Evolutionary conservation across 2,888 invertebrate genomes (phyloP).

Genomic region (Mermis nigrescens): DNA sequence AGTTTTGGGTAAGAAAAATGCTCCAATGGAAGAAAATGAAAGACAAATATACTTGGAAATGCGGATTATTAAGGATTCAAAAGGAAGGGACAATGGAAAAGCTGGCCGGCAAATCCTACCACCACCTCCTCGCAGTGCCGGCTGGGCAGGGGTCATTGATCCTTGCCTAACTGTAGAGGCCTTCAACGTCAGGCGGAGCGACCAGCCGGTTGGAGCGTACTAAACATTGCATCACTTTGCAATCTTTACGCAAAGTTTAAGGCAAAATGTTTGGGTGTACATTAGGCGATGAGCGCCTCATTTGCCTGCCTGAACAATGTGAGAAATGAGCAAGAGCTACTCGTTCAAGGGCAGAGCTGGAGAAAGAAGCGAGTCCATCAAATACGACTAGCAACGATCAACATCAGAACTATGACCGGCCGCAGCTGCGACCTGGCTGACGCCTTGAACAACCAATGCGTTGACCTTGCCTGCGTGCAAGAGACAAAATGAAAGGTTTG

Average conservation of each 20-base stretch:
- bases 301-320: background rate
- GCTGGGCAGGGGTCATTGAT: no score
- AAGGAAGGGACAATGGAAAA: no score
- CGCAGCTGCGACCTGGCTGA: background rate
- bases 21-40: no score
- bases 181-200: background rate
- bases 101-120: background rate
- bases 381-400: conserved; percentile 2
- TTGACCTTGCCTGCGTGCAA: conserved; percentile 2
- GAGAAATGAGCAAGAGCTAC: background rate
- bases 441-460: background rate
- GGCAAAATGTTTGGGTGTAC: background rate
- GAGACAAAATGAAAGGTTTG: background rate
- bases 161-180: background rate
- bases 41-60: no score
- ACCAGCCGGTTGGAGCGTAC: background rate
- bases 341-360: conserved; percentile 19
- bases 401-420: conserved; percentile 5
- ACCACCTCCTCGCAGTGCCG: background rate
- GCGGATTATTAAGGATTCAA: no score
- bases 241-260: background rate
- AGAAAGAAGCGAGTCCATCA: conserved; percentile 5
- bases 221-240: background rate
- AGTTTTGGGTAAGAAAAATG: no score
- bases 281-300: background rate